Percentiles rank a stretch among this genome's conserved stretches.
These are phyloP conservation scores for Oxygymnocypris stewartii DNA, from an alignment of 2,113 vertebrate species.

Conservation along the genomic window DNA sequence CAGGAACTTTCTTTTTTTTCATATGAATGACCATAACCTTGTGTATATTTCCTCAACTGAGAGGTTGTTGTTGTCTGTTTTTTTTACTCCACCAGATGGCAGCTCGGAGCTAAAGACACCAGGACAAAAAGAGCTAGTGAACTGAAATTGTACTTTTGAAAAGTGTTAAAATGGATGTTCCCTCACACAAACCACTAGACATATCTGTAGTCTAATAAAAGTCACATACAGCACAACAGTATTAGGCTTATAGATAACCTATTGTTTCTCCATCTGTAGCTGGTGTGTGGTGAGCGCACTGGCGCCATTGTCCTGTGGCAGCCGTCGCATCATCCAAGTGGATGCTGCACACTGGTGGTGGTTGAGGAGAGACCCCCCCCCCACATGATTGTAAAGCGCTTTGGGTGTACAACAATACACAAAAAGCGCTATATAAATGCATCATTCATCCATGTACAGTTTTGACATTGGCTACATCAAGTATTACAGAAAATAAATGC, in stretches of 20 bases:
- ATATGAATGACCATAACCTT: neutral
- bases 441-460: neutral
- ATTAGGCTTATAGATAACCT: neutral
- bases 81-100: conserved; percentile 34
- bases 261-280: too few species aligned
- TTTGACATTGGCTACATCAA: neutral
- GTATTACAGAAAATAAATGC: neutral
- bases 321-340: too few species aligned
- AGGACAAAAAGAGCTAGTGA: neutral
- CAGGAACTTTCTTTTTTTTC: neutral
- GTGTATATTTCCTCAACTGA: too few species aligned
- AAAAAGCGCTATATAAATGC: too few species aligned
- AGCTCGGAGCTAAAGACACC: neutral
- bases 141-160: neutral
- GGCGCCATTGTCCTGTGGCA: too few species aligned
- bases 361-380: too few species aligned
- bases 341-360: too few species aligned
- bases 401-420: too few species aligned
- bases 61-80: neutral
- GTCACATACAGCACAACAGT: neutral
- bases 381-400: too few species aligned
- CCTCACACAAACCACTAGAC: neutral
- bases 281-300: too few species aligned
- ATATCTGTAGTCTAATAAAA: neutral
- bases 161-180: neutral